Percentiles rank a stretch among this genome's conserved stretches.
Conservation (phyloP, 2,888 invertebrate species). For the Dicycla oo region DNA sequence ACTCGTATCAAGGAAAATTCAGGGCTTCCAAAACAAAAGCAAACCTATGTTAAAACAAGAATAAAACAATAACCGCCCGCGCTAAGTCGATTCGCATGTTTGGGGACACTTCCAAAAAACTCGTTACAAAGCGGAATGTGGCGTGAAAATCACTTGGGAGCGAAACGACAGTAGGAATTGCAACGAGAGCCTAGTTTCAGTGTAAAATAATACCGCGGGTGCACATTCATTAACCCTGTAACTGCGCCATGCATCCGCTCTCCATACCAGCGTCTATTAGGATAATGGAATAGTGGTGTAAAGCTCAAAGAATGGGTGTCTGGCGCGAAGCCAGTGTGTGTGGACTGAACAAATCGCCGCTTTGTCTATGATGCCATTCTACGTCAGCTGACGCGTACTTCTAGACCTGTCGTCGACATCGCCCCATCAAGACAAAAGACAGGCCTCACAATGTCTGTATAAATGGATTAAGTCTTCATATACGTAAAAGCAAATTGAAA, state of each 20-base stretch:
- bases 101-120: slow-evolving; percentile 59
- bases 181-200: slow-evolving; percentile 62
- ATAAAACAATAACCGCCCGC: slow-evolving; percentile 16
- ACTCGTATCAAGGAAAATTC: slow-evolving; percentile 50
- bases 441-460: slow-evolving; percentile 41
- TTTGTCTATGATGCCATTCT: slow-evolving; percentile 70
- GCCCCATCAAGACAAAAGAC: slow-evolving; percentile 45
- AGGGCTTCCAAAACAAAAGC: slow-evolving; percentile 39
- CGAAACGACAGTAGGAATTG: slow-evolving; percentile 62
- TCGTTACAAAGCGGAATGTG: slow-evolving; percentile 48
- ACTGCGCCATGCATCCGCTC: slow-evolving; percentile 72
- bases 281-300: slow-evolving; percentile 85
- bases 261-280: slow-evolving; percentile 77
- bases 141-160: slow-evolving; percentile 57
- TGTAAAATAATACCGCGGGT: slow-evolving; percentile 68
- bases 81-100: slow-evolving; percentile 61
- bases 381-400: slow-evolving; percentile 65
- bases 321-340: slow-evolving; percentile 78
- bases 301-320: slow-evolving; percentile 80
- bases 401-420: slow-evolving; percentile 57
- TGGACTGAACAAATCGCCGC: slow-evolving; percentile 71
- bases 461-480: slow-evolving; percentile 53
- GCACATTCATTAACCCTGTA: slow-evolving; percentile 79
- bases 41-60: slow-evolving; percentile 38
- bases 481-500: slow-evolving; percentile 42